These are phyloP conservation scores for Pangasianodon gigas DNA, from an alignment of 2,113 vertebrate genomes.

Conservation along the genomic window DNA sequence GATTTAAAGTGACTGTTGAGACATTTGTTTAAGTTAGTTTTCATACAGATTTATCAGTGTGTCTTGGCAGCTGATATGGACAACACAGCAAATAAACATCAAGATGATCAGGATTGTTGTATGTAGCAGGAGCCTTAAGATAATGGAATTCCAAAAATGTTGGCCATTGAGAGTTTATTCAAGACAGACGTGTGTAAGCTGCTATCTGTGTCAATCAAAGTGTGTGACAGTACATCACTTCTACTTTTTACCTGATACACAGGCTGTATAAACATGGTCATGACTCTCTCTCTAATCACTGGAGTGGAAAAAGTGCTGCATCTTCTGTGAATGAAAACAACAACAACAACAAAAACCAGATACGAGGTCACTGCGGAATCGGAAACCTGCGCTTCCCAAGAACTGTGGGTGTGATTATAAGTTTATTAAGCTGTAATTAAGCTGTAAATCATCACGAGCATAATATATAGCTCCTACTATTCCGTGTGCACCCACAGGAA, in stretches of 20 bases:
- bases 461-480: too few species aligned
- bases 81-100: not conserved
- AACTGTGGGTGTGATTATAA: not conserved
- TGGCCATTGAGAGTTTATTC: not conserved
- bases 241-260: not conserved
- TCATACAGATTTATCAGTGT: not conserved
- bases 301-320: not conserved
- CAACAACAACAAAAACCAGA: not conserved
- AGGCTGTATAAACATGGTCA: not conserved
- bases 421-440: constrained; percentile 4
- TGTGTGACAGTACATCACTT: not conserved
- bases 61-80: not conserved
- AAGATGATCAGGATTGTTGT: not conserved
- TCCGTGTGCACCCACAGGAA: not conserved
- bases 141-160: not conserved
- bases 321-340: not conserved
- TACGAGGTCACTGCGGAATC: not conserved
- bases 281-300: not conserved
- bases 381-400: not conserved
- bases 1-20: not conserved
- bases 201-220: not conserved
- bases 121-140: not conserved
- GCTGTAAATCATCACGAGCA: not conserved
- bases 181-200: not conserved
- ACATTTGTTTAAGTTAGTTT: not conserved